Percentiles rank a stretch among this genome's conserved stretches.
These are phyloP conservation scores for Spilosoma lubricipeda DNA, from an alignment of 2,888 invertebrate species.

Conservation along the genomic window DNA sequence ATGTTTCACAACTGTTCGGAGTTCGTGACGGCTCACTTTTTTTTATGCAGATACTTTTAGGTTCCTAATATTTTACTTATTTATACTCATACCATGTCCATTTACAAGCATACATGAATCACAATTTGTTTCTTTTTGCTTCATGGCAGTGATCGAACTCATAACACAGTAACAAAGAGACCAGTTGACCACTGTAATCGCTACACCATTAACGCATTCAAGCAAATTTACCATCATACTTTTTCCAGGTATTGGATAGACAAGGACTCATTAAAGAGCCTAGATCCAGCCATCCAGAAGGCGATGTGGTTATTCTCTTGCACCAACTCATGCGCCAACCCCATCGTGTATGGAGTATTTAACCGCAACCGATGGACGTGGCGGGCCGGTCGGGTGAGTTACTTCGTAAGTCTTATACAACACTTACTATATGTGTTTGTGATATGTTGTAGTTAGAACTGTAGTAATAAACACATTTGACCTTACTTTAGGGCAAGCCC, in stretches of 20 bases:
- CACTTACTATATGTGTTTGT: slow-evolving; percentile 10
- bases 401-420: slow-evolving; percentile 32
- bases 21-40: no score
- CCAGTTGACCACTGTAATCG: no score
- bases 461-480: neutral
- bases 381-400: slow-evolving; percentile 72
- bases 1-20: no score
- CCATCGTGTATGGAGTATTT: slow-evolving; percentile 97
- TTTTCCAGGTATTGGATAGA: slow-evolving; percentile 92
- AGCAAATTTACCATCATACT: slow-evolving; percentile 22
- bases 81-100: no score
- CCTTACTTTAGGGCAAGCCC: neutral
- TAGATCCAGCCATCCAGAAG: slow-evolving; percentile 92
- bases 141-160: no score
- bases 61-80: no score
- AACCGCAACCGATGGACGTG: slow-evolving; percentile 89
- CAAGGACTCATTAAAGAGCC: slow-evolving; percentile 87
- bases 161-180: no score
- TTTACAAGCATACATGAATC: no score
- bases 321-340: slow-evolving; percentile 98
- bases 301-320: slow-evolving; percentile 97
- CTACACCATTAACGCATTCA: no score
- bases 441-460: slow-evolving; percentile 11
- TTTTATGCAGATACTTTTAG: no score
- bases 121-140: no score